These are phyloP conservation scores for Acanthornis magna DNA, from an alignment of 2,797 vertebrate genomes.

Conservation along the genomic window DNA sequence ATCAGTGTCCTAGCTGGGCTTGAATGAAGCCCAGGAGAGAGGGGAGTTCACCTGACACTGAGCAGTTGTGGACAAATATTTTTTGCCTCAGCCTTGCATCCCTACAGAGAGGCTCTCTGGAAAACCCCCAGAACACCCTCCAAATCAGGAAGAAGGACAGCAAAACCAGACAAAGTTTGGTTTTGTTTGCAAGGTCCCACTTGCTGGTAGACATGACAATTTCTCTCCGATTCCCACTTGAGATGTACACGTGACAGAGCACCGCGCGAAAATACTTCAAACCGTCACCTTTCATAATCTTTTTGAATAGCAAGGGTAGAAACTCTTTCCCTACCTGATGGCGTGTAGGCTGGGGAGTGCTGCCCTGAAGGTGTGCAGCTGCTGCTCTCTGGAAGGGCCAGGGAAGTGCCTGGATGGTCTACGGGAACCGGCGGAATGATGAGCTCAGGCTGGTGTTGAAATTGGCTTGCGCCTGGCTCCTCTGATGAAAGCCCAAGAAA, in stretches of 20 bases:
- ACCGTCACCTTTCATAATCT: too few relatives aligned
- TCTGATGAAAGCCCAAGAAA: not conserved
- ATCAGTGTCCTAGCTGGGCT: too few relatives aligned
- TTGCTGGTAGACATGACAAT: not conserved
- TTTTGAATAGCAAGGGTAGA: too few relatives aligned
- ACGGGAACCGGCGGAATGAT: rapidly evolving
- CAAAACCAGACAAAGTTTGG: not conserved
- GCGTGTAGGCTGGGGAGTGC: not conserved
- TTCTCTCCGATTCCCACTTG: too few relatives aligned
- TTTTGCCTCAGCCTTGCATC: too few relatives aligned
- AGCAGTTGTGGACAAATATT: too few relatives aligned
- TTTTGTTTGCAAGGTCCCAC: not conserved
- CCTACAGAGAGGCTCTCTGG: too few relatives aligned
- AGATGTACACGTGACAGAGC: too few relatives aligned
- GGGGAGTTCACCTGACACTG: too few relatives aligned
- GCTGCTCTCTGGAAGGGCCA: not conserved
- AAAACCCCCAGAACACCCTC: not conserved
- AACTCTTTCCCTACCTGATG: too few relatives aligned
- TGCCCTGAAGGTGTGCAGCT: not conserved
- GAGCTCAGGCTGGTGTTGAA: not conserved
- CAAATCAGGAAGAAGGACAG: not conserved
- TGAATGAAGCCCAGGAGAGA: too few relatives aligned
- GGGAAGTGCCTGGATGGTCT: not conserved
- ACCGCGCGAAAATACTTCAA: too few relatives aligned
- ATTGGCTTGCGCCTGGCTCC: not conserved